phyloP scores from a whole-genome alignment of 1,140 invertebrate genomes.

The Oedothorax gibbosus region DNA sequence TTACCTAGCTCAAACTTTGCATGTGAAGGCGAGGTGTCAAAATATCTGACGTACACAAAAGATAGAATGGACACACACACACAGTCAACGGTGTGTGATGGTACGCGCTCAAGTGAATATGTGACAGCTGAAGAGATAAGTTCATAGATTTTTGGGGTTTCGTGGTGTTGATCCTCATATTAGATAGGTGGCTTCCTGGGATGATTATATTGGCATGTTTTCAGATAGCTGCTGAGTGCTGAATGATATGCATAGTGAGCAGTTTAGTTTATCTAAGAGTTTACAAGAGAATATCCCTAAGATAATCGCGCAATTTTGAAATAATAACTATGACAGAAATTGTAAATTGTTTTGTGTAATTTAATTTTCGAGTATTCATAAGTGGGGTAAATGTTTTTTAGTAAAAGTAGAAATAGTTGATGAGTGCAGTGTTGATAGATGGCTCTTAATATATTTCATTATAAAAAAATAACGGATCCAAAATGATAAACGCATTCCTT shows the following conservation, averaged over 20 bases:
- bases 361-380: no score
- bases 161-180: neutral
- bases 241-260: neutral
- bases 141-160: conserved; percentile 3
- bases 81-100: neutral
- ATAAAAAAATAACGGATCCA: no score
- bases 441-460: no score
- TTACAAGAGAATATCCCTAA: neutral
- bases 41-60: conserved; percentile 4
- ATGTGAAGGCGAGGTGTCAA: conserved; percentile 30
- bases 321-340: neutral
- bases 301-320: neutral
- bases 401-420: no score
- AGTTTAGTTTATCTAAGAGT: neutral
- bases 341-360: no score
- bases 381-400: no score
- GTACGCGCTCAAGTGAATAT: neutral
- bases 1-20: conserved; percentile 11
- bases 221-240: neutral
- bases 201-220: conserved; percentile 1
- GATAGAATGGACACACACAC: conserved; percentile 16
- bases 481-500: no score
- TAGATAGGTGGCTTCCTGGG: neutral
- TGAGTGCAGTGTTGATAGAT: no score
- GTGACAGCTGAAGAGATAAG: conserved; percentile 30